Evolutionary conservation across 2,113 vertebrate species (phyloP).

Genomic region (Trematocara unimaculatum): DNA sequence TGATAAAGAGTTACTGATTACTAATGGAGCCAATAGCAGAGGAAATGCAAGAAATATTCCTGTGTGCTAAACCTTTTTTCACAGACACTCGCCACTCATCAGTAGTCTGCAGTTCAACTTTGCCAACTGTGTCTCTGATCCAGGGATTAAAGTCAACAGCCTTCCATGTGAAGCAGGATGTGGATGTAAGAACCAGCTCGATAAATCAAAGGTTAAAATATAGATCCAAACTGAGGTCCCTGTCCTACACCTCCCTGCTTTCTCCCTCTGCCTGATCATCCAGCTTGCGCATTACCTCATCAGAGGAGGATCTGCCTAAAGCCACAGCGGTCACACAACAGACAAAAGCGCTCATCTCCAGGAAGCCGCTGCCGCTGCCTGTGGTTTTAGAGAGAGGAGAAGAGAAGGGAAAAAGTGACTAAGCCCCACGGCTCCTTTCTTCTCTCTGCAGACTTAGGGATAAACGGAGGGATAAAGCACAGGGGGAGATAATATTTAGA

Average conservation of each 20-base stretch:
- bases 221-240: not conserved
- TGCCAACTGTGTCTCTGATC: not conserved
- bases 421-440: constrained; percentile 60
- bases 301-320: constrained; percentile 61
- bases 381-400: constrained; percentile 59
- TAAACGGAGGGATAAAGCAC: constrained; percentile 66
- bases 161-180: not conserved
- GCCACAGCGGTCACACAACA: constrained; percentile 68
- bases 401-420: constrained; percentile 74
- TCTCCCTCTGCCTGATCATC: constrained; percentile 34
- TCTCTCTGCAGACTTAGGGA: constrained; percentile 64
- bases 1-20: not conserved
- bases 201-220: constrained; percentile 13
- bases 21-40: not conserved
- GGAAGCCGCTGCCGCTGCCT: constrained; percentile 67
- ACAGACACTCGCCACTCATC: not conserved
- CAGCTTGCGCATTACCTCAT: constrained; percentile 54
- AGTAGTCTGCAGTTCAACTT: not conserved
- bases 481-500: constrained; percentile 68
- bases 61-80: not conserved
- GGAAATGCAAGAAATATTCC: not conserved
- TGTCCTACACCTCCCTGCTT: constrained; percentile 1
- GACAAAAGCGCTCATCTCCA: constrained; percentile 75
- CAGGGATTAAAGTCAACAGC: not conserved
- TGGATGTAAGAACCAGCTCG: not conserved